Conservation (phyloP, 2,797 vertebrate species). For the Peromyscus attwateri region DNA sequence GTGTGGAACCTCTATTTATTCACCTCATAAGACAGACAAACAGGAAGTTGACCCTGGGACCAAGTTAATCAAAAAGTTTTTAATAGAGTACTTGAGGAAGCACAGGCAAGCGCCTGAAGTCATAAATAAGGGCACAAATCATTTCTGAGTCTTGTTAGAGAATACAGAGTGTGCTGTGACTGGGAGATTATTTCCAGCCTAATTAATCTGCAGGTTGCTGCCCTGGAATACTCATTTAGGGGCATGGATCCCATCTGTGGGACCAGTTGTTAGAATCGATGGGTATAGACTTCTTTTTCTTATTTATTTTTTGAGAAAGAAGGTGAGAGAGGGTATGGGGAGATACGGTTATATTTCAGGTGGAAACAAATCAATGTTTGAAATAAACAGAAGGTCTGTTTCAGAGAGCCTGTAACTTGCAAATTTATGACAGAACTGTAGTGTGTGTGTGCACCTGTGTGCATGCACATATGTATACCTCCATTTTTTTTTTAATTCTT, state of each 20-base stretch:
- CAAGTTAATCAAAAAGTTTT: constrained; percentile 81
- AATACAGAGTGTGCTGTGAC: constrained; percentile 22
- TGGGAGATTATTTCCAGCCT: constrained; percentile 50
- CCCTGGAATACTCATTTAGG: constrained; percentile 21
- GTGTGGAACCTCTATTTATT: constrained; percentile 55
- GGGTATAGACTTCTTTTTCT: constrained; percentile 26
- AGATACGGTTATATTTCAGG: constrained; percentile 4
- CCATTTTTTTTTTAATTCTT: not conserved
- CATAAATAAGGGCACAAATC: constrained; percentile 74
- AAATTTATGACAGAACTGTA: not conserved
- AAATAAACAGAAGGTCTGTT: not conserved
- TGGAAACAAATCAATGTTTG: constrained; percentile 50
- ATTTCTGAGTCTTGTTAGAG: constrained; percentile 72
- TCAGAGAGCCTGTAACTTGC: not conserved
- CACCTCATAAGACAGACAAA: constrained; percentile 62
- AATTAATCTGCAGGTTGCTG: constrained; percentile 72
- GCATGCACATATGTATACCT: not conserved
- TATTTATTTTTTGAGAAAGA: not conserved
- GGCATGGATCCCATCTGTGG: constrained; percentile 65
- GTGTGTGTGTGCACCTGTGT: not conserved
- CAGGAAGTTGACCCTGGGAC: constrained; percentile 69
- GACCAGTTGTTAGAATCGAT: constrained; percentile 48
- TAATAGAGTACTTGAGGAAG: constrained; percentile 67
- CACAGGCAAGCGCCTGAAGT: constrained; percentile 59
- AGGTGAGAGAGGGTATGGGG: not conserved